Evolutionary conservation across 1,140 invertebrate genomes (phyloP).

Genomic region (Lerema accius): DNA sequence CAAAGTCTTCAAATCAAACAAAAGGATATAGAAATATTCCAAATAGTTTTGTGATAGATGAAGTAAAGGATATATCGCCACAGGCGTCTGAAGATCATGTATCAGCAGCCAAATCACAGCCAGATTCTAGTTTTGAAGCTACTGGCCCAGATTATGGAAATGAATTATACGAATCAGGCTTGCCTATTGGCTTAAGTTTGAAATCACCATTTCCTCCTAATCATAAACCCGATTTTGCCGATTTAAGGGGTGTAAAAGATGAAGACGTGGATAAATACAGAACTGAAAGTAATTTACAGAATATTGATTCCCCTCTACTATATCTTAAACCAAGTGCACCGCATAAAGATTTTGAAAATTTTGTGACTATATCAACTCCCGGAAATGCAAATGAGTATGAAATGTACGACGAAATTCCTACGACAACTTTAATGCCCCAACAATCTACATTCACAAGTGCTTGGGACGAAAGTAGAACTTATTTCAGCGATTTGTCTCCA

Average conservation of each 20-base stretch:
- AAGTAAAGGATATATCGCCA: constrained; percentile 62
- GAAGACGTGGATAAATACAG: constrained; percentile 73
- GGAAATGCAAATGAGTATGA: constrained; percentile 63
- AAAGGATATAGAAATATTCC: constrained; percentile 70
- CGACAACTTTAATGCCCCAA: constrained; percentile 53
- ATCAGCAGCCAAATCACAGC: constrained; percentile 62
- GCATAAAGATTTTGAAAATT: constrained; percentile 74
- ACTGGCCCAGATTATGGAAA: constrained; percentile 62
- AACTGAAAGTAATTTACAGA: constrained; percentile 73
- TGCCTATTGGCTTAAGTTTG: constrained; percentile 53
- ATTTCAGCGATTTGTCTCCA: constrained; percentile 50
- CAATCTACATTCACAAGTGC: constrained; percentile 41
- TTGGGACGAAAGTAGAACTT: constrained; percentile 61
- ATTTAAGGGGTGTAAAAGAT: constrained; percentile 71
- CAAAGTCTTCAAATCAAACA: constrained; percentile 57
- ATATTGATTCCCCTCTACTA: constrained; percentile 79
- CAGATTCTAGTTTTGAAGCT: constrained; percentile 73
- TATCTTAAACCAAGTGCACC: constrained; percentile 79
- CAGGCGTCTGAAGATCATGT: constrained; percentile 79
- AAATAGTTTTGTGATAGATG: constrained; percentile 62
- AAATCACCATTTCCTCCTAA: constrained; percentile 48
- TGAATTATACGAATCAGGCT: constrained; percentile 58
- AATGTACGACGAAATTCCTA: constrained; percentile 69
- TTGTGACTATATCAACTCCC: constrained; percentile 57
- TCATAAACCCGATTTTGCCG: constrained; percentile 64